Evolutionary conservation across 2,888 invertebrate genomes (phyloP), one percentile per base, ranked within the genome.

Genomic region (Eulithis testata): DNA sequence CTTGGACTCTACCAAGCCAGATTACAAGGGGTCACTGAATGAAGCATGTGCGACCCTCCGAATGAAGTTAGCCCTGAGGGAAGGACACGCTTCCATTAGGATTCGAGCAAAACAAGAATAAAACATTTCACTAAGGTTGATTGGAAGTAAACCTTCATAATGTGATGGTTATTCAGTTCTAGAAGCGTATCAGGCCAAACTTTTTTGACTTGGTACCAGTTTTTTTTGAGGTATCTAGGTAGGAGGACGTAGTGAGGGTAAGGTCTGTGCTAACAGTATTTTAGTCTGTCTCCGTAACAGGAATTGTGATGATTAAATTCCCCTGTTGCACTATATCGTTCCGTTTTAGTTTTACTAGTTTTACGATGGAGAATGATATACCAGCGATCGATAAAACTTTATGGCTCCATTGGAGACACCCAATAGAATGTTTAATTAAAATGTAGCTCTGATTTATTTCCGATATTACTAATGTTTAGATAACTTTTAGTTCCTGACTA

Each of bases 1-100:
- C 78, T 73, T 72, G 68, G 82, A 77, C 78, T 83, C 68, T 70
- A 73, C 77, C 71, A 69, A 71, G 73, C 75, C 80, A 80, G 87
- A 89, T 90, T 90, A 90, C 51, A 11, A 52, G 52, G 52, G 45
- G 52, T 45, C 68, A 60, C 69, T 68, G 74, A 75, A 71, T 73
- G 77, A 75, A 73, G 71, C 80, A 80, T 75, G 76, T 44, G 79
- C 74, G 77, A 72, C 77, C 77, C 79, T 65, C 51, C 56, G 64
- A 50, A 49, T 40, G 31, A 36, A 63, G 55, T 56, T 43, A 49
- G 36, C 40, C 58, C 55, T 60, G n/a, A 14, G 58, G 61, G 61
- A 51, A 52, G 63, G 54, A 21, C 53, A 11, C 40, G 31, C 40
- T 43, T 31, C 37, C 21, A 55, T 66, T 51, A 53, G 45, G 27